These are phyloP conservation scores for Gasterosteus aculeatus DNA, from an alignment of 2,113 vertebrate genomes.

Conservation along the genomic window DNA sequence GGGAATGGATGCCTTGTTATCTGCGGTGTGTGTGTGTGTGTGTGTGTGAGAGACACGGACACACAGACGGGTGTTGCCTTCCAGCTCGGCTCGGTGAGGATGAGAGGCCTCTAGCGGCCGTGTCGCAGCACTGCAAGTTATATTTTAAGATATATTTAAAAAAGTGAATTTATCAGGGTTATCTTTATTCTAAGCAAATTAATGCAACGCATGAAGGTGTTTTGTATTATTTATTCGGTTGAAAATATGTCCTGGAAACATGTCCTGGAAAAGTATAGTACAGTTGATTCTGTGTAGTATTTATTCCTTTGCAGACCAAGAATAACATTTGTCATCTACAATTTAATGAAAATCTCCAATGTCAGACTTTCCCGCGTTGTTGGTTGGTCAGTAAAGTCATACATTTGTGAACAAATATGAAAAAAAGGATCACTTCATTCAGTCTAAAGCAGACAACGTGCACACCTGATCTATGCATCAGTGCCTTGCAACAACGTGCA, in stretches of 20 bases:
- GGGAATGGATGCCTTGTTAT: not conserved
- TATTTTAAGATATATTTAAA: too few relatives aligned
- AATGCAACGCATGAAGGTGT: not conserved
- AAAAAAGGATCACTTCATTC: conserved; percentile 60
- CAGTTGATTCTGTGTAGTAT: not conserved
- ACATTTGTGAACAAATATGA: conserved; percentile 1
- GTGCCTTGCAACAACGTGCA: conserved; percentile 35
- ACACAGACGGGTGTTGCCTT: conserved; percentile 44
- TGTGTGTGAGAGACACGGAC: not conserved
- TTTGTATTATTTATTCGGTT: not conserved
- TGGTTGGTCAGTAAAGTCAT: not conserved
- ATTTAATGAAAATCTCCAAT: not conserved
- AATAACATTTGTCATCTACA: not conserved
- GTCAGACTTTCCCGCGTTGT: not conserved
- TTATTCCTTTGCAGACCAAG: too few relatives aligned
- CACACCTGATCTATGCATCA: conserved; percentile 4
- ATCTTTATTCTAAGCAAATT: not conserved
- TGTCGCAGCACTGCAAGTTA: not conserved
- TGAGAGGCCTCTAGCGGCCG: conserved; percentile 37
- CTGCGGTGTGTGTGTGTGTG: too few relatives aligned
- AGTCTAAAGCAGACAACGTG: not conserved
- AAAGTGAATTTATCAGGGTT: too few relatives aligned
- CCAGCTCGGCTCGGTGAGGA: not conserved
- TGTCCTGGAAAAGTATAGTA: not conserved
- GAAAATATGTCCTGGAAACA: not conserved